Evolutionary conservation across 2,797 vertebrate species (phyloP).

Genomic region (Sylvia borin): DNA sequence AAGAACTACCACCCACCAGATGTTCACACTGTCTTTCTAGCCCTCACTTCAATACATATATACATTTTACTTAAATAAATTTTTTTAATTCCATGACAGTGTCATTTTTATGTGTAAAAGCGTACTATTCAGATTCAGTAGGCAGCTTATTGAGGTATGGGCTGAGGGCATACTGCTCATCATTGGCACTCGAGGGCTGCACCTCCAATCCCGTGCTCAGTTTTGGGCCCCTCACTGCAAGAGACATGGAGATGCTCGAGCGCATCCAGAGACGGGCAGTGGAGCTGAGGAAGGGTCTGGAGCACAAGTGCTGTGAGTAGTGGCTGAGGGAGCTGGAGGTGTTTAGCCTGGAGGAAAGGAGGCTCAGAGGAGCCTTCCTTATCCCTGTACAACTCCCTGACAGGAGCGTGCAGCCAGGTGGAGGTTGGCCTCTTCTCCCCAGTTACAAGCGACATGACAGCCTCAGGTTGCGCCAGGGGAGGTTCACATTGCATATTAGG

Average conservation of each 20-base stretch:
- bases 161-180: neutral
- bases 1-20: neutral
- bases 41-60: no score
- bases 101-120: no score
- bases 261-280: accelerated
- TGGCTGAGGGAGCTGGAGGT: neutral
- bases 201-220: neutral
- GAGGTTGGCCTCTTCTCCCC: neutral
- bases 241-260: neutral
- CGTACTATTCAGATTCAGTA: accelerated
- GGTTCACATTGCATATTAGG: accelerated
- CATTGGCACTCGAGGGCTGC: neutral
- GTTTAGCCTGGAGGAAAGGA: no score
- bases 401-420: neutral
- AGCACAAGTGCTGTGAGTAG: neutral
- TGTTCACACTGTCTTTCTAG: neutral
- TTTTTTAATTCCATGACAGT: accelerated
- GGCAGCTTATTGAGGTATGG: accelerated
- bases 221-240: neutral
- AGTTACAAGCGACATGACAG: no score
- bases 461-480: neutral
- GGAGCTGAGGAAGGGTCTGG: neutral
- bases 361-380: no score
- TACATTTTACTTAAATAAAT: neutral
- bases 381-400: neutral